Evolutionary conservation across 2,113 vertebrate species (phyloP).

Genomic region (Apodemus sylvaticus): DNA sequence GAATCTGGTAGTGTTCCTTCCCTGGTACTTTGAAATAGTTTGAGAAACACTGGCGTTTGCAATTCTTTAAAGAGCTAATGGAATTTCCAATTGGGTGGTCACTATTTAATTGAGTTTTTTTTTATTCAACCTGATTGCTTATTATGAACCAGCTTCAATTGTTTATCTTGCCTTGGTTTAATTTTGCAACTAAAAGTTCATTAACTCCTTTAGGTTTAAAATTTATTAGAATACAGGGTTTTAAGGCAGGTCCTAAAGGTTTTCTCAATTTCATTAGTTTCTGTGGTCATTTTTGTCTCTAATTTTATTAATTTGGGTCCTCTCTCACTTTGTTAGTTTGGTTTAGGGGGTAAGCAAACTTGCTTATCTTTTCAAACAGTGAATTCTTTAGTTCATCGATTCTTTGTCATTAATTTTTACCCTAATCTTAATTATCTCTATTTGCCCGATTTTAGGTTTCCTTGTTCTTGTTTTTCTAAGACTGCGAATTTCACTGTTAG

Average conservation of each 20-base stretch:
- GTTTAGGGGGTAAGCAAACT: background rate
- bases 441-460: background rate
- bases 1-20: background rate
- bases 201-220: background rate
- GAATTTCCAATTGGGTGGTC: background rate
- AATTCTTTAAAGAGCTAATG: background rate
- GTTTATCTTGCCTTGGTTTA: background rate
- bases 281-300: background rate
- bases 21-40: background rate
- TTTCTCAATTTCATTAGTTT: background rate
- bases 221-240: too few relatives aligned
- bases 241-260: background rate
- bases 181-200: background rate
- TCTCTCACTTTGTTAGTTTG: background rate
- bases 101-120: background rate
- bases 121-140: background rate
- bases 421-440: background rate
- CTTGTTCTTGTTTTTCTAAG: background rate
- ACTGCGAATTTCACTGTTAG: background rate
- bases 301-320: background rate
- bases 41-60: background rate
- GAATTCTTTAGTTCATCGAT: background rate
- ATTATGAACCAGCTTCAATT: background rate
- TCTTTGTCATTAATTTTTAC: background rate
- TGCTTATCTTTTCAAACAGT: background rate